Base-by-base conservation (phyloP, 2,113 vertebrate species). In the Columba janthina region DNA sequence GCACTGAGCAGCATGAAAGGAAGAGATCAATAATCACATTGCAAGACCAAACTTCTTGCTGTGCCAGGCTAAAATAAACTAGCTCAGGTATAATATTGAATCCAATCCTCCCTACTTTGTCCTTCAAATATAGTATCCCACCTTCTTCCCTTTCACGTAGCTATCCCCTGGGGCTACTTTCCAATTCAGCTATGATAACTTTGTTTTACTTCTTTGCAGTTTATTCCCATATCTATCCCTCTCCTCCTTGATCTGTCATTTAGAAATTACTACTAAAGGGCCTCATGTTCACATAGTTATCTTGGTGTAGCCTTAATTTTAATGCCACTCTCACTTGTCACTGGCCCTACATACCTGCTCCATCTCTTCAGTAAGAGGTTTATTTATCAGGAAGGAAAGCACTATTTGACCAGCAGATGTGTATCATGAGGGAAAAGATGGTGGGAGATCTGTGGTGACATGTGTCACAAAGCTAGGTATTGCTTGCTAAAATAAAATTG, bases 11-110 rank as follows among this genome's bases (percentile, higher is more conserved):
- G 53, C 79, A 56, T 44, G 91, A 89, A 85, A 86, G 87, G 84
- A 93, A 76, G 74, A 11, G 93, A 96, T 97, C 95, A 89, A 96
- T 96, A 96, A 92, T 48, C 31, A 29, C 92, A 91, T 66, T 54
- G 67, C 85, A 76, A 73, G 71, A 58, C 74, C 42, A 31, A 85
- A 26, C 73, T 62, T 84, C 91, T 88, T 75, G 25, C 85, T 88
- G 78, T 96, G 93, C 70, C 57, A 57, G 44, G 17, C 81, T 91
- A 48, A 90, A 61, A 50, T 18, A 44, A 80, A 66, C 71, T 26
- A 61, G 4, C 50, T 79, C 74, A 67, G 36, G 14, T 83, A 36
- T 56, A 32, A 67, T 60, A 73, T 2, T 62, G 82, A 74, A 88
- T 51, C 32, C 44, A 76, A 19, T n/a, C 54, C 51, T 83, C 48